Conservation (phyloP, 2,113 vertebrate species). For the Laticauda laticaudata region DNA sequence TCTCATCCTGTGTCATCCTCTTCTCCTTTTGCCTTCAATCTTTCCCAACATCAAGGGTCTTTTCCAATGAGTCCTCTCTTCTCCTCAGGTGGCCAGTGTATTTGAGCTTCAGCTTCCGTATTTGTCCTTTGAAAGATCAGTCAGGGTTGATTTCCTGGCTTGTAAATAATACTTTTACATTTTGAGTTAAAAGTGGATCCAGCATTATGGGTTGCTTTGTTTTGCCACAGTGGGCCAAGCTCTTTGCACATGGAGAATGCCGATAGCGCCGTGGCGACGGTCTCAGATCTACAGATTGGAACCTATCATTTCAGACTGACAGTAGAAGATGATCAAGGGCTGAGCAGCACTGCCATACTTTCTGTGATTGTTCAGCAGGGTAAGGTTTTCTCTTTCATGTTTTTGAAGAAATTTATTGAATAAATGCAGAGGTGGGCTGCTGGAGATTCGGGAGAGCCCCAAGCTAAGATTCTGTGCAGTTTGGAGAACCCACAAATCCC, state of each 20-base stretch:
- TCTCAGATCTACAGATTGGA: constrained; percentile 75
- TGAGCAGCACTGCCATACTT: constrained; percentile 72
- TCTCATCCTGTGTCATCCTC: not conserved
- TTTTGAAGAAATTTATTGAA: not conserved
- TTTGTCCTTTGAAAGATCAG: not conserved
- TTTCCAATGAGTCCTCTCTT: not conserved
- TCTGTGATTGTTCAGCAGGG: constrained; percentile 79
- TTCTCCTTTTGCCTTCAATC: not conserved
- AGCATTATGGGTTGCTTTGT: constrained; percentile 3
- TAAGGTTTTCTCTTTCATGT: constrained; percentile 50
- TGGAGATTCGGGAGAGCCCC: no score
- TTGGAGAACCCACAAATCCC: no score
- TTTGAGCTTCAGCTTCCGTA: not conserved
- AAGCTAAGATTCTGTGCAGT: no score
- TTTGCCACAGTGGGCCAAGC: constrained; percentile 76
- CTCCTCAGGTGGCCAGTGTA: not conserved
- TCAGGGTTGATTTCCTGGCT: not conserved
- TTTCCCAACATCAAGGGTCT: not conserved
- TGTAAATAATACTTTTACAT: not conserved
- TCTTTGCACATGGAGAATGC: constrained; percentile 71
- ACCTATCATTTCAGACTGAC: constrained; percentile 82
- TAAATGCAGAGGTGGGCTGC: no score
- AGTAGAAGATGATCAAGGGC: constrained; percentile 80
- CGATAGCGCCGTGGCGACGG: constrained; percentile 75
- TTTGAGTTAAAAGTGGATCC: not conserved